Evolutionary conservation across 2,888 invertebrate genomes (phyloP).

Genomic region (Hofmannophila pseudospretella): DNA sequence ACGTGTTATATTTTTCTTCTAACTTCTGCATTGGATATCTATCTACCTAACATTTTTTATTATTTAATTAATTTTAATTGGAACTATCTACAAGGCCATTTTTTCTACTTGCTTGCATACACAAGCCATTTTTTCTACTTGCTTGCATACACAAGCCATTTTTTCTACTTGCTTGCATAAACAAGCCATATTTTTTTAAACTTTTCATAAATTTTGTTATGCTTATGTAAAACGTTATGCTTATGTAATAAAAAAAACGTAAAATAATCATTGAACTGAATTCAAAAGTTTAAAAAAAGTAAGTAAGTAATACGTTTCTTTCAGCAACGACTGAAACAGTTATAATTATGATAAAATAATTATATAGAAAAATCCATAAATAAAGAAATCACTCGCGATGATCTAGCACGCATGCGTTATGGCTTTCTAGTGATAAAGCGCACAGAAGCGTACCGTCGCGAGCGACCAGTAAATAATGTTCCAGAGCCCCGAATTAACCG

Average conservation of each 20-base stretch:
- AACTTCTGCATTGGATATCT: background rate
- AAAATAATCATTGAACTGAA: too few species aligned
- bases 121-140: constrained; percentile 22
- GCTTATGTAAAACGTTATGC: too few species aligned
- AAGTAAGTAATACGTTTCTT: too few species aligned
- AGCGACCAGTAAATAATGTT: too few species aligned
- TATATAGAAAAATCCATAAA: too few species aligned
- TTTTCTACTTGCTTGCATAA: constrained; percentile 17
- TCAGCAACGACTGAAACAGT: too few species aligned
- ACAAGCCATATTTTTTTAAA: constrained; percentile 22
- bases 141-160: constrained; percentile 18
- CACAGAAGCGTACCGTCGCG: constrained; percentile 57
- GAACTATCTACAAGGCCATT: constrained; percentile 52
- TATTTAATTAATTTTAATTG: constrained; percentile 17
- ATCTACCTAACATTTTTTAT: constrained; percentile 13
- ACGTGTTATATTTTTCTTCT: too few species aligned
- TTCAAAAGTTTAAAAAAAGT: too few species aligned
- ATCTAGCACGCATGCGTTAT: constrained; percentile 48
- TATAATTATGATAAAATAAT: too few species aligned
- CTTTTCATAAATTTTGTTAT: constrained; percentile 10
- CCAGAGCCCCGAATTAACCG: too few species aligned
- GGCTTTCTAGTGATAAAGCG: constrained; percentile 51
- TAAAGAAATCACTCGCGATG: constrained; percentile 3
- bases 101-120: constrained; percentile 24
- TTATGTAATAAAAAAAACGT: too few species aligned